Conservation (phyloP, 2,888 invertebrate genomes). For the Microplitis deprimator region DNA sequence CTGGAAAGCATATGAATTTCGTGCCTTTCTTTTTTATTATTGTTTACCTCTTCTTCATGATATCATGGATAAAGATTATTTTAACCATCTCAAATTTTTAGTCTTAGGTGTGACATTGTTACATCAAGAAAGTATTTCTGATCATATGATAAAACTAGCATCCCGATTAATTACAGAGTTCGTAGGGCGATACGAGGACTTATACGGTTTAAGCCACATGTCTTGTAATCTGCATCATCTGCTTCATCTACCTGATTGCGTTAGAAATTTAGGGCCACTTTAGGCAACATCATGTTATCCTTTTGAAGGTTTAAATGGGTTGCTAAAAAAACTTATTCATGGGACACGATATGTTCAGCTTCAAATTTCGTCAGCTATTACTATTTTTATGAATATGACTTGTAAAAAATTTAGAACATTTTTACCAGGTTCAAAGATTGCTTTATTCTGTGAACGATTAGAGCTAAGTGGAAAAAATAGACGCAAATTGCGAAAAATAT, state of each 20-base stretch:
- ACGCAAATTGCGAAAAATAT: constrained; percentile 26
- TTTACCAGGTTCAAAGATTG: constrained; percentile 15
- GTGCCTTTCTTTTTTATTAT: constrained; percentile 48
- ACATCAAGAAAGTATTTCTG: constrained; percentile 43
- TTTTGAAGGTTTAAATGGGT: constrained; percentile 49
- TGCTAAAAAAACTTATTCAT: constrained; percentile 45
- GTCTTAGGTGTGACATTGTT: constrained; percentile 46
- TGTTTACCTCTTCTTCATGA: constrained; percentile 47
- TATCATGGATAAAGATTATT: constrained; percentile 43
- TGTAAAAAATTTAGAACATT: constrained; percentile 7
- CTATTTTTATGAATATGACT: constrained; percentile 24
- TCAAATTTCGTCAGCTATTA: constrained; percentile 42
- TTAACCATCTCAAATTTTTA: constrained; percentile 47
- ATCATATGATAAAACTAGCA: constrained; percentile 38
- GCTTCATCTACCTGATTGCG: constrained; percentile 48
- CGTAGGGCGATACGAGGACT: constrained; percentile 41
- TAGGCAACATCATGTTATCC: constrained; percentile 48
- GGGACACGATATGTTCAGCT: constrained; percentile 42
- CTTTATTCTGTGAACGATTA: constrained; percentile 32
- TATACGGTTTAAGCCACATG: constrained; percentile 50
- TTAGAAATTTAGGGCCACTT: constrained; percentile 47
- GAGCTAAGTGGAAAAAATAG: constrained; percentile 9
- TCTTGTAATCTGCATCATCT: constrained; percentile 49
- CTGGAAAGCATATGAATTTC: constrained; percentile 52
- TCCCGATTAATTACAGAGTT: constrained; percentile 37